Evolutionary conservation across 2,797 vertebrate genomes (phyloP), one percentile per base, ranked within the genome.

Genomic region (Rhinophrynus dorsalis): DNA sequence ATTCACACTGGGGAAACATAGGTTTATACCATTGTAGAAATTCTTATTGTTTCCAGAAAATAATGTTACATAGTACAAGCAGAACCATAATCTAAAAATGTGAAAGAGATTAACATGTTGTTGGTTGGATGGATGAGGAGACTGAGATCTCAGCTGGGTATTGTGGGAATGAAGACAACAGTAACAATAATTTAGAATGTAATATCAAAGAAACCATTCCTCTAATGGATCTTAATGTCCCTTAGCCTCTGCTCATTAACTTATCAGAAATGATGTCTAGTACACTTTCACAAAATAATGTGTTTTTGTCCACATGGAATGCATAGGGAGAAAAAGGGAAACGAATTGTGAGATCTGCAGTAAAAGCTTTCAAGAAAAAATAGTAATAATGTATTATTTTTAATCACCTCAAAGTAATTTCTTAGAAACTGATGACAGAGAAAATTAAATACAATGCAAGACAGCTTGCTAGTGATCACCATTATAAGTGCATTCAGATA

Each of bases 191-290:
- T 17, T 17, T 12, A 26, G n/a, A 26, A 26, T 37, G 33, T 17
- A 51, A 26, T 51, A 62, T 35, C 38, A 55, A 45, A 35, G 27
- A 17, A 18, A 8, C 24, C 6, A 13, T 50, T 30, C 48, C 44
- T 54, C 32, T 64, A 72, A 72, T 72, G 68, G 60, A 40, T 17
- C 20, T 27, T 47, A 61, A 56, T 63, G 60, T 42, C 23, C 51
- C n/a, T 44, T 68, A 42, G 30, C 26, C 44, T 30, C 21, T 27
- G 32, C 11, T 35, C 24, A 57, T 63, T 29, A 48, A 45, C 50
- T 44, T 54, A 30, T 58, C 33, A 45, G 15, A 55, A 27, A 51
- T 15, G 18, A 12, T 13, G n/a, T 32, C 12, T 6, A 33, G 2
- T 47, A 7, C 9, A 50, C 12, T 30, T 40, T 32, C 23, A 26